Evolutionary conservation across 2,888 invertebrate species (phyloP).

Genomic region (Buathra laborator): DNA sequence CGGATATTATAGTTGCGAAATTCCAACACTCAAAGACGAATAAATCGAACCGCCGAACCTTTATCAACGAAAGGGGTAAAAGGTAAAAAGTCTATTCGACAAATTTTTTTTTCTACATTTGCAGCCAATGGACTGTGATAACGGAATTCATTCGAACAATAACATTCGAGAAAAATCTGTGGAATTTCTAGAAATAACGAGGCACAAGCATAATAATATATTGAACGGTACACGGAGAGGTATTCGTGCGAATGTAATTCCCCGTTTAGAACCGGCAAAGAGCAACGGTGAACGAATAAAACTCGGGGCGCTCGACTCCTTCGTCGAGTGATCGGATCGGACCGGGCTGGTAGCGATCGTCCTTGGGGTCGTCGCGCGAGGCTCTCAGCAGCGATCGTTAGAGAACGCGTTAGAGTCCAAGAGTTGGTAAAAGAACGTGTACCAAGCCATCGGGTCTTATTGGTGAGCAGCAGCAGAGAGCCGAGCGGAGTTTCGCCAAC

Average conservation of each 20-base stretch:
- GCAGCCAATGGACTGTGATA: background rate
- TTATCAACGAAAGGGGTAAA: no score
- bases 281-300: slow-evolving; percentile 58
- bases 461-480: slow-evolving; percentile 13
- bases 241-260: slow-evolving; percentile 52
- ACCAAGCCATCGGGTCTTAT: slow-evolving; percentile 21
- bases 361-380: slow-evolving; percentile 75
- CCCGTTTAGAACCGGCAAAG: slow-evolving; percentile 59
- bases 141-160: background rate
- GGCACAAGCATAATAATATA: slow-evolving; percentile 42
- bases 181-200: slow-evolving; percentile 42
- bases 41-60: no score
- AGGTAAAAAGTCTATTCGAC: background rate
- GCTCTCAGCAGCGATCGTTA: slow-evolving; percentile 60
- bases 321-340: slow-evolving; percentile 69
- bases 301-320: slow-evolving; percentile 14
- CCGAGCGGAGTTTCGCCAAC: slow-evolving; percentile 61
- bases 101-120: slow-evolving; percentile 12
- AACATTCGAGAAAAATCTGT: slow-evolving; percentile 10
- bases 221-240: slow-evolving; percentile 26
- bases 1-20: no score
- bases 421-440: slow-evolving; percentile 38
- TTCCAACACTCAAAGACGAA: no score
- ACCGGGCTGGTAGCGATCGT: slow-evolving; percentile 66
- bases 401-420: slow-evolving; percentile 60